Evolutionary conservation across 2,797 vertebrate species (phyloP).

Genomic region (Manis crassicaudata): DNA sequence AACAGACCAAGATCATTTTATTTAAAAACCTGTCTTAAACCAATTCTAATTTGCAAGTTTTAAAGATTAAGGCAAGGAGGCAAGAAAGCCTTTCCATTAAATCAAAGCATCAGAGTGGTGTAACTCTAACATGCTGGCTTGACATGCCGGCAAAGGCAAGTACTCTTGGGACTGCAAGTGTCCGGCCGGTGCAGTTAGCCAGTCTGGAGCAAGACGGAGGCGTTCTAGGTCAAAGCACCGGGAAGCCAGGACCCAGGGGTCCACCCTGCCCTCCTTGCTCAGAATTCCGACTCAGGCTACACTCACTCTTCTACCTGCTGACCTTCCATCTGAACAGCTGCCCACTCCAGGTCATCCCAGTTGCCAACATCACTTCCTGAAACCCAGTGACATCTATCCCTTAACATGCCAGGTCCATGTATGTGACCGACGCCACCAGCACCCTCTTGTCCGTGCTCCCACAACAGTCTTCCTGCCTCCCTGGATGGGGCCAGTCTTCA

Average conservation of each 20-base stretch:
- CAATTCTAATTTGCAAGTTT: background rate
- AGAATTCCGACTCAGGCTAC: background rate
- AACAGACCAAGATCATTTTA: background rate
- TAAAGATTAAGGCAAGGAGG: background rate
- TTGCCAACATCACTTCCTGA: background rate
- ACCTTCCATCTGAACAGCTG: background rate
- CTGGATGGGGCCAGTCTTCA: background rate
- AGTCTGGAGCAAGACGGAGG: no score
- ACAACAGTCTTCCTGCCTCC: background rate
- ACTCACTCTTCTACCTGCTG: fast-evolving
- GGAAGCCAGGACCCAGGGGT: background rate
- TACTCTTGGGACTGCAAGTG: background rate
- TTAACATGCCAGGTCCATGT: background rate
- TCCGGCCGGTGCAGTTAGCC: fast-evolving
- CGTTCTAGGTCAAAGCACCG: background rate
- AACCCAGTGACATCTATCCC: background rate
- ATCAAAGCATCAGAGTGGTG: background rate
- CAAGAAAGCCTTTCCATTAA: background rate
- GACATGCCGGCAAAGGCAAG: background rate
- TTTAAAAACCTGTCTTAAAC: background rate
- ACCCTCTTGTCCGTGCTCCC: background rate
- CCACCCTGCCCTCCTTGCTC: background rate
- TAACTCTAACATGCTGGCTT: background rate
- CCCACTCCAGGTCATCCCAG: background rate
- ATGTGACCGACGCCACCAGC: background rate